Evolutionary conservation across 1,140 invertebrate species (phyloP), one percentile per base, ranked within the genome.

Genomic region (Pygmarrhopalites habei): DNA sequence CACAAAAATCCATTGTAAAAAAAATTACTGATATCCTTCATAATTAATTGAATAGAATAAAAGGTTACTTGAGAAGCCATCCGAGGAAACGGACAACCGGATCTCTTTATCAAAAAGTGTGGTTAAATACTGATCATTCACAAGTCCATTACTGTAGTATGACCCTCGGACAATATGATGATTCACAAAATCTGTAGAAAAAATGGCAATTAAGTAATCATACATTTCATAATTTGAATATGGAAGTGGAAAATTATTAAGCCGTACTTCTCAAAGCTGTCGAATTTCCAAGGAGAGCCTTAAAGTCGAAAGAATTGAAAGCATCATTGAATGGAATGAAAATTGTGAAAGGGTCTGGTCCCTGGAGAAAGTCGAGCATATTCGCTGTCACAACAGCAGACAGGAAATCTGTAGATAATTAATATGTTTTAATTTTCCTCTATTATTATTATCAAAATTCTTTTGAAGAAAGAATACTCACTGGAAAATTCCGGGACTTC

Each of bases 141-240:
- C 39, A 2, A 71, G 12, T 21, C 68, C 70, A 32, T 32, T 30
- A 53, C 62, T 68, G 52, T 64, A 72, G 21, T 59, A 61, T 4
- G 68, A 63, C 39, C 70, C 68, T 51, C 64, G 67, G 10, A 72
- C 68, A 14, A 70, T 56, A 44, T 72, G 70, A 25, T 70, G 65
- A 7, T 53, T 55, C 1, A 70, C 44, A 49, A 70, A 70, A 44
- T 70, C 70, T 69, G 39, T 1, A 58, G 25, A 61, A n/a, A n/a
- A n/a, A n/a, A 12, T 10, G 23, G 14, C 23, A 10, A 15, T 12
- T 10, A 23, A 14, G 21, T 19, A 12, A 23, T 10, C 14, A 49
- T 49, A 23, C 7, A 23, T 49, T 14, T 19, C 14, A 14, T 49
- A 12, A 10, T 12, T 19, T 15, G 7, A 12, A 41, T 41, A 41